A percentile compares a stretch with the other conserved stretches of the same genome.
Evolutionary conservation across 1,140 invertebrate genomes (phyloP).

Genomic region (Nautilus pompilius): DNA sequence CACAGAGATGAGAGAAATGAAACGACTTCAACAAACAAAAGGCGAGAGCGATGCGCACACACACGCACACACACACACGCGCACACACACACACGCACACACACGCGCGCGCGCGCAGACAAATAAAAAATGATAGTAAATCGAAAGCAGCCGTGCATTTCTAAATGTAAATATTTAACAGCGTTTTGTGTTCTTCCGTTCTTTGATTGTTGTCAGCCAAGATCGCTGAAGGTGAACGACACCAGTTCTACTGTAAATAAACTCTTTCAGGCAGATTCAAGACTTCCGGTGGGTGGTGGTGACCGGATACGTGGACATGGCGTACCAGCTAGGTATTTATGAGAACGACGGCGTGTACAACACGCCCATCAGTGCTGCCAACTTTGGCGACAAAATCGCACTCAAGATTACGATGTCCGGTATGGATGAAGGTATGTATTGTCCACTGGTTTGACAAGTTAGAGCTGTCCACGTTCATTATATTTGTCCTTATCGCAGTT

Average conservation of each 20-base stretch:
- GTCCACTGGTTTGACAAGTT: no score
- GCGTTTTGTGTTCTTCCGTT: background rate
- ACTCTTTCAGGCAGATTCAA: background rate
- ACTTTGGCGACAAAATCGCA: background rate
- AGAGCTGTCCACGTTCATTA: no score
- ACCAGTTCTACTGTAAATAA: background rate
- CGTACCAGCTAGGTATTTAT: background rate
- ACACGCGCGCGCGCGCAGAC: background rate
- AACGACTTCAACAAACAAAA: no score
- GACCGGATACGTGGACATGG: background rate
- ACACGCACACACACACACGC: constrained; percentile 3
- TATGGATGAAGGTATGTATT: background rate
- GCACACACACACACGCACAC: background rate
- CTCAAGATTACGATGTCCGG: background rate
- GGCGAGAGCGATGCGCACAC: no score
- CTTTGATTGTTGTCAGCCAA: background rate
- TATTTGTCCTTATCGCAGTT: no score
- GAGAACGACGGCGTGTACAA: background rate
- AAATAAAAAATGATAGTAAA: background rate
- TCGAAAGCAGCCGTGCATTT: background rate
- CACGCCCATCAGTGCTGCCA: background rate
- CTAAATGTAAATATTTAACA: background rate
- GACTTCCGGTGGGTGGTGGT: constrained; percentile 2
- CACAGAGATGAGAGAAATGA: no score
- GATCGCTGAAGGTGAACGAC: background rate